A percentile compares a stretch with the other conserved stretches of the same genome.
Evolutionary conservation across 2,888 invertebrate genomes (phyloP).

Genomic region (Branchellion lobata): DNA sequence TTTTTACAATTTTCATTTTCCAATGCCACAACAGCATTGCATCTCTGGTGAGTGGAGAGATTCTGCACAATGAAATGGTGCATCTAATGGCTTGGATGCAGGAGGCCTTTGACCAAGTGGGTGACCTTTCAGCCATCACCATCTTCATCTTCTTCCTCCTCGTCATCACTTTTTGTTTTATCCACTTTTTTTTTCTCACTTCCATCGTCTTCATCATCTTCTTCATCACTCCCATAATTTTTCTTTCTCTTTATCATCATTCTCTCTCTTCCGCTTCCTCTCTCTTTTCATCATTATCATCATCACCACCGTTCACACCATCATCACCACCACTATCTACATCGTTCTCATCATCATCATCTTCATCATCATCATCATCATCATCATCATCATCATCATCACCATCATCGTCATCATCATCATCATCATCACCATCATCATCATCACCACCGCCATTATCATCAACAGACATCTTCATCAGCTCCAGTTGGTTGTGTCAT

Average conservation of each 20-base stretch:
- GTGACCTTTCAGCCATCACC: neutral
- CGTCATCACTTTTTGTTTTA: neutral
- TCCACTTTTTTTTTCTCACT: neutral
- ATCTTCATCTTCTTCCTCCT: neutral
- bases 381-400: neutral
- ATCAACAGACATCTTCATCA: slow-evolving; percentile 8
- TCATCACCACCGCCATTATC: neutral
- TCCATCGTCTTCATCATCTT: neutral
- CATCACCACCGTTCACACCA: neutral
- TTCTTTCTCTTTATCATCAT: neutral
- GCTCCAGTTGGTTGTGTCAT: slow-evolving; percentile 3
- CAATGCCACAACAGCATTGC: neutral
- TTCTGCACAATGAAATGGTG: neutral
- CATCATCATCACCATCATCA: slow-evolving; percentile 28
- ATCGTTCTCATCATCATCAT: neutral
- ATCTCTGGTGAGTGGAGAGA: neutral
- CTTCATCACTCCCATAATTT: too few relatives aligned
- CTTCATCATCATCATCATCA: neutral
- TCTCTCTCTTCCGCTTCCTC: neutral
- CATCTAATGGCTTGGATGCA: neutral
- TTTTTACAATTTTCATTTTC: neutral
- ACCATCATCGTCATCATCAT: slow-evolving; percentile 8
- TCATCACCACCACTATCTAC: too few relatives aligned
- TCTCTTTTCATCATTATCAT: too few relatives aligned
- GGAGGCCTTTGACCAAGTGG: slow-evolving; percentile 10